Evolutionary conservation across 2,888 invertebrate species (phyloP).

Genomic region (Amiota communis): DNA sequence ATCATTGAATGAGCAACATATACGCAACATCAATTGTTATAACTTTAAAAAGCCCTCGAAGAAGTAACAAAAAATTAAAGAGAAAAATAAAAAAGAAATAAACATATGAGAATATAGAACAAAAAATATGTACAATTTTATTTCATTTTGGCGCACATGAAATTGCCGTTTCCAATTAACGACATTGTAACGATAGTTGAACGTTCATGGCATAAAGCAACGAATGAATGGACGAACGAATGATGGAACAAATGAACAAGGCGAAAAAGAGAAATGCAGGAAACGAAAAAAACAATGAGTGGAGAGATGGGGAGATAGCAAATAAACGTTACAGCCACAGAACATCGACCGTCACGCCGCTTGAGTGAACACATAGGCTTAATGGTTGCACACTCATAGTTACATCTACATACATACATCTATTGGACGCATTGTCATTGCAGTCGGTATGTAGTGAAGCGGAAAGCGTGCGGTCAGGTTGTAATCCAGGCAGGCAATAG

Average conservation of each 20-base stretch:
- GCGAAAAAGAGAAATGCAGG: not conserved
- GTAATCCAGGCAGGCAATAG: not conserved
- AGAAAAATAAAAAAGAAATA: slow-evolving; percentile 18
- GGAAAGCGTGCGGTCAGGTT: not conserved
- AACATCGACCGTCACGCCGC: no score
- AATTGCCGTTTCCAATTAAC: slow-evolving; percentile 69
- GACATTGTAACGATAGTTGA: slow-evolving; percentile 67
- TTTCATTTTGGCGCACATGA: slow-evolving; percentile 49
- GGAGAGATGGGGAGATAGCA: not conserved
- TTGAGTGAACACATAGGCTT: no score
- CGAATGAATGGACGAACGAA: slow-evolving; percentile 42
- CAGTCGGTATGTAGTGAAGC: not conserved
- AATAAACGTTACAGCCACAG: no score
- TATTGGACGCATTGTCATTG: not conserved
- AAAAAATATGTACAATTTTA: slow-evolving; percentile 14
- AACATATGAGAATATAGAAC: slow-evolving; percentile 2
- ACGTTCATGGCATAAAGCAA: slow-evolving; percentile 43
- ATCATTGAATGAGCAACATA: no score
- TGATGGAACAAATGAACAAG: slow-evolving; percentile 31
- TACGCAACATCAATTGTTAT: no score
- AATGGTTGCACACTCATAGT: not conserved
- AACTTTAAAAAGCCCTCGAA: no score
- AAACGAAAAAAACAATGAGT: not conserved
- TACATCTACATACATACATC: not conserved
- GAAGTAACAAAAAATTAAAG: slow-evolving; percentile 44